Conservation (phyloP, 2,113 vertebrate genomes). For the Cyprinodon brontotheroides region DNA sequence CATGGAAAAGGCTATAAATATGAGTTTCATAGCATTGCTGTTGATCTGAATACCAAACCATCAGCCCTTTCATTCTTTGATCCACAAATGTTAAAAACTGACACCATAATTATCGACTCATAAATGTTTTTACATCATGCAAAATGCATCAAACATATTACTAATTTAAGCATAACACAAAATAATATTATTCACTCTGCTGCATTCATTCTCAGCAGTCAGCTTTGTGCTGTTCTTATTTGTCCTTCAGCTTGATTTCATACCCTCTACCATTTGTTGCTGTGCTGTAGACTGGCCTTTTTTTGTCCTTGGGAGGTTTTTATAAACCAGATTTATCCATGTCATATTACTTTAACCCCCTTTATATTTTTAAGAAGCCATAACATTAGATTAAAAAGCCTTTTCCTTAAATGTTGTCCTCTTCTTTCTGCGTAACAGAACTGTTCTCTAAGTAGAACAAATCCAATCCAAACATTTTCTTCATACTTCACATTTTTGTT, state of each 20-base stretch:
- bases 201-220: not conserved
- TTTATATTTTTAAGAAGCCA: constrained; percentile 16
- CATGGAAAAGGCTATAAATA: not conserved
- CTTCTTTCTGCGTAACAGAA: not conserved
- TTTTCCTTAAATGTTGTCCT: not conserved
- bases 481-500: not conserved
- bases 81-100: not conserved
- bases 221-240: not conserved
- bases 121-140: not conserved
- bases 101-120: not conserved
- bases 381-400: not conserved
- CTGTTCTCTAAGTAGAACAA: not conserved
- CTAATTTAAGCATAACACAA: not conserved
- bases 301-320: constrained; percentile 7
- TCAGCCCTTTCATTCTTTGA: not conserved
- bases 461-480: not conserved
- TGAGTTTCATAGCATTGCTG: not conserved
- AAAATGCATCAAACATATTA: not conserved
- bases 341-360: not conserved
- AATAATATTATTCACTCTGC: constrained; percentile 10
- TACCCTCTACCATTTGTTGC: not conserved
- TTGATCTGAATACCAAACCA: not conserved
- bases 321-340: not conserved
- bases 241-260: not conserved
- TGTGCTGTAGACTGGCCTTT: constrained; percentile 1